These are phyloP conservation scores for Oikopleura dioica DNA, from an alignment of 23 tunicate genomes.

Conservation along the genomic window DNA sequence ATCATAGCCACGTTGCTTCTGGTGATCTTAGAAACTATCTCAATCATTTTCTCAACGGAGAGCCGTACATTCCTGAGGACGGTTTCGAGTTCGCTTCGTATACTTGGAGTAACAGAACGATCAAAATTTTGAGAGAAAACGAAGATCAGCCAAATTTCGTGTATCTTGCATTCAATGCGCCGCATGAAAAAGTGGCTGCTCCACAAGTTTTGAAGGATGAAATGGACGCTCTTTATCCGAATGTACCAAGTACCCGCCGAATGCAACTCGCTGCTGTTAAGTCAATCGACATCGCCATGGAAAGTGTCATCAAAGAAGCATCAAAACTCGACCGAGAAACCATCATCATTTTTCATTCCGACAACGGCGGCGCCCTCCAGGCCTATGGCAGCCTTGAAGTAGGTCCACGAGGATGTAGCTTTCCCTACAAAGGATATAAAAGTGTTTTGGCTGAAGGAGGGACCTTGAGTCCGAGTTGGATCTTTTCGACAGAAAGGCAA, in stretches of 20 bases:
- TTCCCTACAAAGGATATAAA: neutral
- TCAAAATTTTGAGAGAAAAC: neutral
- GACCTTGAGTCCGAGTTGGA: neutral
- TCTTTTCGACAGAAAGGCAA: neutral
- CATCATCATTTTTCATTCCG: neutral
- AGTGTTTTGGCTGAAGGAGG: neutral
- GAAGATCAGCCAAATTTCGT: neutral
- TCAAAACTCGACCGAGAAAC: neutral
- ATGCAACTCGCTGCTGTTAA: conserved; percentile 9
- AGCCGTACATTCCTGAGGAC: too few relatives aligned
- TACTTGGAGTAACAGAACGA: neutral
- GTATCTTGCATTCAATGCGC: conserved; percentile 11
- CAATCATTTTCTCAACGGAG: too few relatives aligned
- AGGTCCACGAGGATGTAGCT: neutral
- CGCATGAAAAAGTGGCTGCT: neutral
- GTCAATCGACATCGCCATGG: neutral
- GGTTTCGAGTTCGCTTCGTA: too few relatives aligned
- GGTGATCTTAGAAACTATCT: too few relatives aligned
- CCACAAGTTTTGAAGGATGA: too few relatives aligned
- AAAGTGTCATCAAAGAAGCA: neutral
- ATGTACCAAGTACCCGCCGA: too few relatives aligned
- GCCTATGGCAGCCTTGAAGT: neutral
- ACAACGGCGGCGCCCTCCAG: neutral
- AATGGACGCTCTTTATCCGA: too few relatives aligned
- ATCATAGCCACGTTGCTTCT: too few relatives aligned